Base-by-base conservation (phyloP, 2,888 invertebrate species). In the Nasonia oneida region DNA sequence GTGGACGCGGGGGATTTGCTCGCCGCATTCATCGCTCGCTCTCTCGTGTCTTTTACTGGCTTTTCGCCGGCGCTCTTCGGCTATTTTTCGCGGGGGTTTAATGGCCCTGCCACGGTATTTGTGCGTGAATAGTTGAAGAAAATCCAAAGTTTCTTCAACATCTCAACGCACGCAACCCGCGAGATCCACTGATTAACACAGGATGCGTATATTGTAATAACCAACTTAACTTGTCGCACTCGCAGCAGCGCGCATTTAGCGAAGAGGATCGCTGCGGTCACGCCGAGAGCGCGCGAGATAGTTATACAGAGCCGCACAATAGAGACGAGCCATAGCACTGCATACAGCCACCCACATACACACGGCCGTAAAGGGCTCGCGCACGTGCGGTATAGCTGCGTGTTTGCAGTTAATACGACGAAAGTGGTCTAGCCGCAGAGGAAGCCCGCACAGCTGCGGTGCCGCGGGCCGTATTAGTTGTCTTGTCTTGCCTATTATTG, bases 401-500 rank as follows among this genome's bases (percentile, higher is more conserved):
- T 74, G 81, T 83, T 81, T 81, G 87, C 76, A 84, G 87, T 84
- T 76, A 76, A 84, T 77, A 83, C 83, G 86, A 86, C 75, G 80
- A 86, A 86, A 85, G 85, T 67, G 82, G 78, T 57, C 81, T 23
- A 15, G 77, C 81, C 85, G 71, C 81, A 75, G 82, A 37, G 37
- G 6, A 23, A 12, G 47, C 14, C 50, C n/a, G 12, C 47, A 33
- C 61, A 79, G 64, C 81, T 33, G 64, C 50, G 14, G 53, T 4
- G 42, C n/a, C 75, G 39, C 33, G 47, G 23, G 42, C 14, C 73
- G 77, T 77, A 86, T 83, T 83, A 83, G 76, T 79, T 75, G 81
- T 76, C 74, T 78, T 75, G 79, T 71, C 82, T 85, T 76, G 84
- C 84, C 83, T 83, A 85, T 87, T 87, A 87, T 82, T 86, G 76